Base-by-base conservation (phyloP, 2,888 invertebrate species). In the Drosophila acutilabella region DNA sequence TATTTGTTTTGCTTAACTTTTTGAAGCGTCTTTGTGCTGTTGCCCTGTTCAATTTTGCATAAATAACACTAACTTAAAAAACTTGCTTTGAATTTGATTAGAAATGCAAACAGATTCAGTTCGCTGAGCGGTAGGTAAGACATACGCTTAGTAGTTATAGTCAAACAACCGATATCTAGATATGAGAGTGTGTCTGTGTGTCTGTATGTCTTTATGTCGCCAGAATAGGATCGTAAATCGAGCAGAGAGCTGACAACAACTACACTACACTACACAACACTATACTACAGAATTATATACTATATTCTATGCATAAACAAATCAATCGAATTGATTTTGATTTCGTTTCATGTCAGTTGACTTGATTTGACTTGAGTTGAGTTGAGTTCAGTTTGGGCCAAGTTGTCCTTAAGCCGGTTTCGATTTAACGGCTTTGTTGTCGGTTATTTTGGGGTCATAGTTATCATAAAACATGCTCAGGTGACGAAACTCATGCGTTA, bases 41-140 rank as follows among this genome's bases (percentile, higher is more conserved):
- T 48, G 62, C 42, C 51, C 58, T 60, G 64, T 58, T 60, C 57
- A 66, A 62, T 48, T 89, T 88, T 66, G 76, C 89, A 89, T 89
- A 84, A 88, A 88, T 85, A 71, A 83, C 83, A 83, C 89, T 83
- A 81, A 78, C 83, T 87, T 73, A 89, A 89, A 72, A 89, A 83
- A 89, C 89, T 84, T 69, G 83, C 85, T 83, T 84, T 87, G 85
- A 83, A 89, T 83, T 73, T 62, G 50, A 81, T 76, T 74, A 41
- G 14, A n/a, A 58, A 50, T 23, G 41, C 33, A 11, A 40, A 20
- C 36, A 36, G 45, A 41, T 58, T 61, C 14, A 51, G 59, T 78
- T 77, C 4, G 38, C 51, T 52, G 53, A 20, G 14, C 6, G 38
- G 41, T 26, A 13, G n/a, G 20, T 38, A 41, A 41, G 36, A 47